phyloP scores from a whole-genome alignment of 2,888 invertebrate genomes.

The Ptychoptera contaminata region DNA sequence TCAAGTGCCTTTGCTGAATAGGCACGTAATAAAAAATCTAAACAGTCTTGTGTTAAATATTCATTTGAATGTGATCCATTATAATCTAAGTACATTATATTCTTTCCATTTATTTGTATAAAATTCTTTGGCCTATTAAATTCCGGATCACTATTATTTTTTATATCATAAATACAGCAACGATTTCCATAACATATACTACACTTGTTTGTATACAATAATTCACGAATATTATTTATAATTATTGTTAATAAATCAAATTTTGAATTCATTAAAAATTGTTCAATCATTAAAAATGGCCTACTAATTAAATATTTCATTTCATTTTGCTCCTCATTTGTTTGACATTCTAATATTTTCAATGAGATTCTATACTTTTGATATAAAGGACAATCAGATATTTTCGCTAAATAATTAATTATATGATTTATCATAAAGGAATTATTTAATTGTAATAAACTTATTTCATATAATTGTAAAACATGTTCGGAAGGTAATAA shows the following conservation, averaged over 20 bases:
- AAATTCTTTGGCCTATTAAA: constrained; percentile 6
- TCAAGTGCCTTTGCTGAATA: constrained; percentile 71
- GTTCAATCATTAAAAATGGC: constrained; percentile 67
- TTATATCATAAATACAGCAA: constrained; percentile 18
- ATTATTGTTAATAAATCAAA: constrained; percentile 48
- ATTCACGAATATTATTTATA: constrained; percentile 38
- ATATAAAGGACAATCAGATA: constrained; percentile 34
- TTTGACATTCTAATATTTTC: constrained; percentile 48
- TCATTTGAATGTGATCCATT: constrained; percentile 41
- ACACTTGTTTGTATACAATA: constrained; percentile 16
- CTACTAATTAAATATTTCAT: constrained; percentile 48
- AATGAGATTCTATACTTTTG: constrained; percentile 49
- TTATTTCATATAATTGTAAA: constrained; percentile 42
- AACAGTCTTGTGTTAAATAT: constrained; percentile 39
- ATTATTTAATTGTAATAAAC: constrained; percentile 45
- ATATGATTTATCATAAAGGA: constrained; percentile 47
- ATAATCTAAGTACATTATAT: constrained; percentile 39
- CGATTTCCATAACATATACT: constrained; percentile 25
- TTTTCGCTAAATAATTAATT: constrained; percentile 41
- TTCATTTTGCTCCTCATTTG: constrained; percentile 36
- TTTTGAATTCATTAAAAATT: constrained; percentile 73
- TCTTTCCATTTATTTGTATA: constrained; percentile 22
- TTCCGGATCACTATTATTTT: neutral
- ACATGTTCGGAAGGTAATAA: constrained; percentile 42
- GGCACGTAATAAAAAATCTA: constrained; percentile 51